Evolutionary conservation across 64 coral and sea anemone species (phyloP).

Genomic region (Dendrophyllia cribrosa): DNA sequence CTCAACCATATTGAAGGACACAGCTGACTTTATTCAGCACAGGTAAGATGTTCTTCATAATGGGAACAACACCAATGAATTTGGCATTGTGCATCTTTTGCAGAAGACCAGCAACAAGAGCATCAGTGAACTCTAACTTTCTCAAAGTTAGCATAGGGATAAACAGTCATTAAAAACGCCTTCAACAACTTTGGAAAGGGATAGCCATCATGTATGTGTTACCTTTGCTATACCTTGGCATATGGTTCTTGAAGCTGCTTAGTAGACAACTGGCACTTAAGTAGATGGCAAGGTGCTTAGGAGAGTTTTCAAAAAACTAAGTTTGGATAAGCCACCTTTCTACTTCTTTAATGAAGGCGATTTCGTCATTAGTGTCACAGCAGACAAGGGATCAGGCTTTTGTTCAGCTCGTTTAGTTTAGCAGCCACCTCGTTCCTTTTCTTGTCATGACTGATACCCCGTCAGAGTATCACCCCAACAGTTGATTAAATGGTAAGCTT

Average conservation of each 20-base stretch:
- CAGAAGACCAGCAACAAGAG: conserved; percentile 38
- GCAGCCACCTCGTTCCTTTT: conserved; percentile 9
- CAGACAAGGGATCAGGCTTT: conserved; percentile 15
- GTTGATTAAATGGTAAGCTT: conserved; percentile 21
- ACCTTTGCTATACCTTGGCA: conserved; percentile 12
- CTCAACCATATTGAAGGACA: conserved; percentile 43
- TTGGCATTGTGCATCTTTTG: conserved; percentile 56
- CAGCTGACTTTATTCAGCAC: conserved; percentile 29
- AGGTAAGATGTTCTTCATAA: conserved; percentile 35
- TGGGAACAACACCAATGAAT: conserved; percentile 57
- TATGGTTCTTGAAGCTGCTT: not conserved
- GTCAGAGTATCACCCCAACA: not conserved
- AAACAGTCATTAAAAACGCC: conserved; percentile 14
- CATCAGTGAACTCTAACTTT: not conserved
- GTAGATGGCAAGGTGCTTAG: not conserved
- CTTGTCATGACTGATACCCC: conserved; percentile 16
- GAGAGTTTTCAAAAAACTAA: conserved; percentile 50
- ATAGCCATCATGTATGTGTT: conserved; percentile 24
- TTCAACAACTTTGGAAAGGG: conserved; percentile 22
- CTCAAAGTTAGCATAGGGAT: conserved; percentile 34
- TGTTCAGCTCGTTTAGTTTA: not conserved
- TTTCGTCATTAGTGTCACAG: conserved; percentile 8
- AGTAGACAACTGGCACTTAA: no score
- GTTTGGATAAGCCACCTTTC: conserved; percentile 5
- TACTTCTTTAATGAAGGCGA: conserved; percentile 3